Conservation (phyloP, 2,888 invertebrate genomes). For the Stenolophus ochropezus region DNA sequence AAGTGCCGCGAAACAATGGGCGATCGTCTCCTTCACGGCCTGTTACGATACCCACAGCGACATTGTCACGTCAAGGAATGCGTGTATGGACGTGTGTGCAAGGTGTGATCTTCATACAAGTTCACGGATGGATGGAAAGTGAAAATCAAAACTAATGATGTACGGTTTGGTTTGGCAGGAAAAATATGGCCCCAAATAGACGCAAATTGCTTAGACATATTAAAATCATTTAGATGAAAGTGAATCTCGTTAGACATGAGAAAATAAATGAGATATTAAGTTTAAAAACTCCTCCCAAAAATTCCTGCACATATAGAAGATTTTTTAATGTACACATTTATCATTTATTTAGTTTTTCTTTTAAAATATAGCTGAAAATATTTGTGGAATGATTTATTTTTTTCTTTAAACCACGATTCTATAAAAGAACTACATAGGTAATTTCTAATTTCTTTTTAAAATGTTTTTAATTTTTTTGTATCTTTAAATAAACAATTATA, state of each 20-base stretch:
- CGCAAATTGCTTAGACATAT: not conserved
- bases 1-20: slow-evolving; percentile 28
- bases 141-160: slow-evolving; percentile 1
- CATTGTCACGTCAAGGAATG: slow-evolving; percentile 20
- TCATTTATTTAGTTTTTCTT: too few relatives aligned
- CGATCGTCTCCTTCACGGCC: slow-evolving; percentile 41
- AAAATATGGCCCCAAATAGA: not conserved
- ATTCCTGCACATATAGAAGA: too few relatives aligned
- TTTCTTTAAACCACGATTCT: too few relatives aligned
- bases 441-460: too few relatives aligned
- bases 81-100: not conserved
- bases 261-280: not conserved
- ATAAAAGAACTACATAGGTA: too few relatives aligned
- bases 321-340: too few relatives aligned
- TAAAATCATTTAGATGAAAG: not conserved
- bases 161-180: not conserved
- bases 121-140: slow-evolving; percentile 51
- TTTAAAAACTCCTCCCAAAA: not conserved
- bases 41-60: slow-evolving; percentile 29
- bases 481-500: too few relatives aligned
- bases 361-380: too few relatives aligned
- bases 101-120: slow-evolving; percentile 39
- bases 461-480: too few relatives aligned
- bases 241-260: not conserved
- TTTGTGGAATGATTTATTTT: too few relatives aligned